A percentile compares a stretch with the other conserved stretches of the same genome.
phyloP scores from a whole-genome alignment of 1,140 invertebrate species.

The Brachionus plicatilis region DNA sequence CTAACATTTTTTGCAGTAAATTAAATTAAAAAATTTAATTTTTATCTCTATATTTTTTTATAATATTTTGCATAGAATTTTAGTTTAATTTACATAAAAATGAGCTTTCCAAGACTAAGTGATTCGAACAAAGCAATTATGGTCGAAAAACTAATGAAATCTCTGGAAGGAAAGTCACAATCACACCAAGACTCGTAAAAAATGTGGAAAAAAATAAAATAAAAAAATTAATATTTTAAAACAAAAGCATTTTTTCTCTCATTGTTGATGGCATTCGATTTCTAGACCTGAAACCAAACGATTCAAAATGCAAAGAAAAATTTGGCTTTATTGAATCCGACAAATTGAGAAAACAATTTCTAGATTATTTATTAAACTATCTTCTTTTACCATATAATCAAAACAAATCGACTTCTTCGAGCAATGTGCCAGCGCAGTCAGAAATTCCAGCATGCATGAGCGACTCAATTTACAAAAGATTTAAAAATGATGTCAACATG shows the following conservation, averaged over 20 bases:
- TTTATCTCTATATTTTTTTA: neutral
- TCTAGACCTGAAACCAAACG: slow-evolving; percentile 4
- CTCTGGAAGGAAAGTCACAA: slow-evolving; percentile 72
- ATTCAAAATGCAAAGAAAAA: slow-evolving; percentile 45
- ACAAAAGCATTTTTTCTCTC: neutral
- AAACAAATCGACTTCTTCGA: slow-evolving; percentile 41
- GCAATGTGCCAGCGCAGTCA: slow-evolving; percentile 41
- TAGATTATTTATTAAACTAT: slow-evolving; percentile 74
- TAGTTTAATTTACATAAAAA: slow-evolving; percentile 83
- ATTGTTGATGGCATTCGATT: slow-evolving; percentile 21
- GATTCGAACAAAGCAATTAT: slow-evolving; percentile 69
- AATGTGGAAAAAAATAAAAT: neutral
- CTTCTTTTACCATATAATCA: slow-evolving; percentile 78
- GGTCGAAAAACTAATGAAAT: slow-evolving; percentile 69
- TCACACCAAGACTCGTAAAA: slow-evolving; percentile 76
- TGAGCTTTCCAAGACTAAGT: slow-evolving; percentile 76
- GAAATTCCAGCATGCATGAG: slow-evolving; percentile 69
- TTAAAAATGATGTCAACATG: slow-evolving; percentile 64
- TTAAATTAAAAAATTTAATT: slow-evolving; percentile 37
- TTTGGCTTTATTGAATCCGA: slow-evolving; percentile 65
- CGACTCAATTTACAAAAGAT: slow-evolving; percentile 70
- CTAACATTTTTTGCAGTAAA: slow-evolving; percentile 56
- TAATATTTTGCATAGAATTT: slow-evolving; percentile 70
- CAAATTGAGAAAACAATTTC: slow-evolving; percentile 64
- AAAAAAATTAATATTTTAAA: neutral